Evolutionary conservation across 2,113 vertebrate species (phyloP).

Genomic region (Pituophis catenifer): DNA sequence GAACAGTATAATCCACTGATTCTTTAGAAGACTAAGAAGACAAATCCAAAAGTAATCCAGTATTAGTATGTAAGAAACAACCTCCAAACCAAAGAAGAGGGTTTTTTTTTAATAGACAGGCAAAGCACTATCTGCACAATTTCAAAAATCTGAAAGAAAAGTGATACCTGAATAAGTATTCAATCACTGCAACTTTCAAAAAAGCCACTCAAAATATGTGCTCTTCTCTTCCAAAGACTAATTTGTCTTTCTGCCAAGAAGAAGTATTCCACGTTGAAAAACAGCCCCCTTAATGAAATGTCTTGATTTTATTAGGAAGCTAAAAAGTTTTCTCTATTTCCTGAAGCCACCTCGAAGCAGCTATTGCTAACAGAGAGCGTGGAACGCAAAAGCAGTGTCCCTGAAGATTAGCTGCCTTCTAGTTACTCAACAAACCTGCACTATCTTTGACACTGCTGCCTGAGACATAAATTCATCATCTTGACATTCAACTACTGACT

Average conservation of each 20-base stretch:
- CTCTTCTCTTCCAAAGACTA: fast-evolving
- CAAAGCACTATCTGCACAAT: not conserved
- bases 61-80: not conserved
- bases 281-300: not conserved
- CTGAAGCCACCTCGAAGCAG: conserved; percentile 21
- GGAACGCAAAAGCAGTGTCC: conserved; percentile 19
- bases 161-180: not conserved
- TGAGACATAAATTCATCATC: conserved; percentile 4
- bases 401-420: conserved; percentile 18
- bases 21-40: fast-evolving
- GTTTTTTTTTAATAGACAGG: not conserved
- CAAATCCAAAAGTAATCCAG: not conserved
- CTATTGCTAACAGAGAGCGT: not conserved
- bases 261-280: not conserved
- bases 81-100: not conserved
- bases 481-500: conserved; percentile 25
- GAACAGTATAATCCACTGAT: not conserved
- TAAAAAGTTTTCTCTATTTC: conserved; percentile 13
- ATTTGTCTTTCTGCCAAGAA: not conserved
- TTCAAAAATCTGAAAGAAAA: not conserved
- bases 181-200: not conserved
- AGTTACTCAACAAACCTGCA: conserved; percentile 32
- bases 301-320: conserved; percentile 31
- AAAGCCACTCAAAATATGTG: not conserved
- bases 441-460: conserved; percentile 7